Conservation (phyloP, 1,140 invertebrate genomes). For the Aradophagus sp. region DNA sequence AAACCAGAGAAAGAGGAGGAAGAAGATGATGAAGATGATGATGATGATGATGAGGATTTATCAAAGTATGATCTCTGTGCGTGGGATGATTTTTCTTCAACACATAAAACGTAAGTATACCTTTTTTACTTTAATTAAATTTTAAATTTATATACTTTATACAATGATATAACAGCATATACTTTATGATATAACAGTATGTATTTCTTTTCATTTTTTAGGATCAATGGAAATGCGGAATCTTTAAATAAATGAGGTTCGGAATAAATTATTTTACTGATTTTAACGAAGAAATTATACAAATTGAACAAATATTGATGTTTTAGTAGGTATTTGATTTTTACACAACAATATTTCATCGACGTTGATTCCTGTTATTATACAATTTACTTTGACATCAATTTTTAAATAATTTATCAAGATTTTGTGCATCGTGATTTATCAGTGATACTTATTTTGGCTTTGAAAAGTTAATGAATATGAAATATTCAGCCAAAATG, state of each 20-base stretch:
- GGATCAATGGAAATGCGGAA: constrained; percentile 62
- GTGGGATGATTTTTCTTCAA: constrained; percentile 78
- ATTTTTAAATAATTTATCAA: constrained; percentile 8
- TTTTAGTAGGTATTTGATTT: background rate
- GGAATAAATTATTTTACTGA: constrained; percentile 61
- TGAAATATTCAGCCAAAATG: constrained; percentile 4
- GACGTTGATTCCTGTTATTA: too few species aligned
- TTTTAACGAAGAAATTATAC: constrained; percentile 12
- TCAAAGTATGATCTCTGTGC: constrained; percentile 89
- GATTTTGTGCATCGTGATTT: constrained; percentile 9
- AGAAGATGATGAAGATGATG: constrained; percentile 76
- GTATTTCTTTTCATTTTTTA: constrained; percentile 51
- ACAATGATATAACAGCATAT: background rate
- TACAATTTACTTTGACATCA: background rate
- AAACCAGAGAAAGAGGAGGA: constrained; percentile 31
- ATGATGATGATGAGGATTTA: constrained; percentile 83
- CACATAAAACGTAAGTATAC: constrained; percentile 63
- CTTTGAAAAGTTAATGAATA: constrained; percentile 9
- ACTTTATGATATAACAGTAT: background rate
- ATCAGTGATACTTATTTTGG: constrained; percentile 7
- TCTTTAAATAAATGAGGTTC: constrained; percentile 62
- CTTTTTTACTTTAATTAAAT: constrained; percentile 15
- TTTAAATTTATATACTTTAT: constrained; percentile 47
- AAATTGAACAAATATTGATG: background rate
- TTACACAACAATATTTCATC: too few species aligned